phyloP scores from a whole-genome alignment of 2,797 vertebrate species.

The Limosa lapponica region DNA sequence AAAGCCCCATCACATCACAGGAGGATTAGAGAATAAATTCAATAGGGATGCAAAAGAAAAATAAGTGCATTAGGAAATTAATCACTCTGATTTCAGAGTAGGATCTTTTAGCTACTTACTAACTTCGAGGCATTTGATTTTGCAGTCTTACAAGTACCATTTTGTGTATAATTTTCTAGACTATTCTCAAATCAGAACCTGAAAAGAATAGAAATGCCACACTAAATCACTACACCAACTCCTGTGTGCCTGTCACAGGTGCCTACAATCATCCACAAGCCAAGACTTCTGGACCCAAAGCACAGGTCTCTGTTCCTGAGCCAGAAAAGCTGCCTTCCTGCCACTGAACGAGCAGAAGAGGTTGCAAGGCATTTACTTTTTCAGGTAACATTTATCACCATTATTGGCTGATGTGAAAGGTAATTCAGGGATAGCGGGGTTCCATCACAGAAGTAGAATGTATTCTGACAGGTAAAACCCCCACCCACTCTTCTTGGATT shows the following conservation, averaged over 20 bases:
- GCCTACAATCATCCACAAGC: neutral
- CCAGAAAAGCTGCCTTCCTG: neutral
- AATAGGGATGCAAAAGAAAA: neutral
- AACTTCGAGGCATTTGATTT: neutral
- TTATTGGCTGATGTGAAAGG: neutral
- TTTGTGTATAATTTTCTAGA: neutral
- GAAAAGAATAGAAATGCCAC: neutral
- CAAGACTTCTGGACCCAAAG: neutral
- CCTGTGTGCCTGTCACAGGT: accelerated
- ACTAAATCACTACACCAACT: neutral
- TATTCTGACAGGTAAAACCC: neutral
- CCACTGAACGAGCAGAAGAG: neutral
- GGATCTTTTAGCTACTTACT: neutral
- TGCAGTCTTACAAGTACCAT: neutral
- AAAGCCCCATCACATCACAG: neutral
- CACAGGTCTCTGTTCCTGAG: neutral
- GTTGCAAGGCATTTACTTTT: neutral
- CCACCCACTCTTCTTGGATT: neutral
- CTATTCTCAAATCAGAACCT: neutral
- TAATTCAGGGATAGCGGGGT: neutral
- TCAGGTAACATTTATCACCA: neutral
- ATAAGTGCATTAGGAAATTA: neutral
- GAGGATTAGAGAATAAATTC: neutral
- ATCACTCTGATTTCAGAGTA: neutral
- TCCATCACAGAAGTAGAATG: neutral